Evolutionary conservation across 2,113 vertebrate species (phyloP), one percentile per base, ranked within the genome.

Genomic region (Polypterus bichir): DNA sequence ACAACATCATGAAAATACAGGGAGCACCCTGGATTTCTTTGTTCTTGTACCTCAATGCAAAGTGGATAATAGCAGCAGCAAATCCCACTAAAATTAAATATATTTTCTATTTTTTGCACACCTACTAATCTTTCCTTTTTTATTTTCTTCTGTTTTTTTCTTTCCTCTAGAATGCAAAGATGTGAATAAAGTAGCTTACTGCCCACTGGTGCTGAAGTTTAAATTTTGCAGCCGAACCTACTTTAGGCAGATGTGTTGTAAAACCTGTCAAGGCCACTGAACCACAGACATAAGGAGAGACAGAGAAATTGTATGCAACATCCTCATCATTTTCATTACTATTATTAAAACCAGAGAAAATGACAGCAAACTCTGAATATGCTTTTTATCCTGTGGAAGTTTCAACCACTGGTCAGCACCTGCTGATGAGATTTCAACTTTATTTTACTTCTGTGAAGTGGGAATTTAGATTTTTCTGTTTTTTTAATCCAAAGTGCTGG

Each of bases 171-270:
- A 98, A 84, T 98, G 96, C 89, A 98, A 94, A 91, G 94, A 98
- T 80, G 93, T 98, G 78, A 97, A 96, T 88, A 98, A 98, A 85
- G 96, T 98, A 88, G 96, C 96, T 3, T 98, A 98, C 79, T 98
- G 96, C 86, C 96, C 96, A 65, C 84, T 98, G 88, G 96, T 98
- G 73, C 82, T 96, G 79, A 98, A 98, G 89, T 98, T 98, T 90
- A 94, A 97, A 79, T 98, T 98, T 86, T 98, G 96, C 86, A 98
- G 91, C 75, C 91, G 94, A 67, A 94, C 93, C 44, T 98, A 98
- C 89, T 98, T 98, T 88, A 92, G 96, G 81, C 96, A 98, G 89
- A 98, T 98, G 91, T 98, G 96, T 81, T 98, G 96, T 89, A 98
- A 97, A 83, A 98, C 94, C 69, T 98, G 96, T 87, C 96, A 98